phyloP scores from a whole-genome alignment of 2,113 vertebrate genomes.

The Propithecus coquereli region DNA sequence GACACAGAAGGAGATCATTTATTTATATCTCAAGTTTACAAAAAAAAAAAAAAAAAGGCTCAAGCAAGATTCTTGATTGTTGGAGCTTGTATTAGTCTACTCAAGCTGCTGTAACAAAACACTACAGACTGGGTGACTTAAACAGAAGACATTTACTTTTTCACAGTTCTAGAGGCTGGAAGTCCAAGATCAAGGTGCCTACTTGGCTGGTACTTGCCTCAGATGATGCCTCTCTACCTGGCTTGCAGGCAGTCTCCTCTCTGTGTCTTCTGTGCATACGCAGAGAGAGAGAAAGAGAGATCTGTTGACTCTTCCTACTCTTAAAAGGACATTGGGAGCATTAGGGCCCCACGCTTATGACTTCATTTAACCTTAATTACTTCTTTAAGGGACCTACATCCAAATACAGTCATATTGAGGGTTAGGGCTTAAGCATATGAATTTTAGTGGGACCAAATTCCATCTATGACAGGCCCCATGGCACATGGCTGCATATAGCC shows the following conservation, averaged over 20 bases:
- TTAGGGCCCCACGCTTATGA: fast-evolving
- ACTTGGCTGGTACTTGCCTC: neutral
- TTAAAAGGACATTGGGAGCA: neutral
- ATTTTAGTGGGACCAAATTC: neutral
- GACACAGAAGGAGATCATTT: neutral
- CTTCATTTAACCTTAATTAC: neutral
- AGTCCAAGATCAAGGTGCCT: neutral
- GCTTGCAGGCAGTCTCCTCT: neutral
- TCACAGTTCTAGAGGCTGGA: neutral
- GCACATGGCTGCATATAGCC: neutral
- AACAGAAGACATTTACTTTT: neutral
- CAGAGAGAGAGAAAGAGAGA: neutral
- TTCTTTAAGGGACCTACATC: neutral
- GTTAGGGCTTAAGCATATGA: neutral
- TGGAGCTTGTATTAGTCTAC: neutral
- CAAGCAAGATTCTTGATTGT: neutral
- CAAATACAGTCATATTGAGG: neutral
- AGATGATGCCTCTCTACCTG: neutral
- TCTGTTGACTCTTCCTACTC: neutral
- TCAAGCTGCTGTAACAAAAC: neutral
- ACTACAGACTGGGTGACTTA: neutral
- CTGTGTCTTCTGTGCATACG: neutral
- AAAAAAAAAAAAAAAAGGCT: neutral
- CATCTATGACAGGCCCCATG: neutral
- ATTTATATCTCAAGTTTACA: neutral